A percentile compares a stretch with the other conserved stretches of the same genome.
phyloP scores from a whole-genome alignment of 2,113 vertebrate species.

The Reinhardtius hippoglossoides region DNA sequence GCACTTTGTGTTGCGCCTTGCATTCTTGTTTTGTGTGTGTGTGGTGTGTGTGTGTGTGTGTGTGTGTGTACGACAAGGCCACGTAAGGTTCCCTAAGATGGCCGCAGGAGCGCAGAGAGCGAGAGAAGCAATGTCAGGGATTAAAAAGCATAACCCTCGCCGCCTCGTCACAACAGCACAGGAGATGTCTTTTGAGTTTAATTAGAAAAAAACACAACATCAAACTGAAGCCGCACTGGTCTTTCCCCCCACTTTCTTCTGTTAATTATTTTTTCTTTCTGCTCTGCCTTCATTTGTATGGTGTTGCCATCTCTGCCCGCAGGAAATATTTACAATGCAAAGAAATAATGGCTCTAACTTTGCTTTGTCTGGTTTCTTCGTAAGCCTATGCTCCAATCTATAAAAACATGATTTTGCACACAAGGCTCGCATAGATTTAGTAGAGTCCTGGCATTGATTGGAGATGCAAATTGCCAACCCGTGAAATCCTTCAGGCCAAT shows the following conservation, averaged over 20 bases:
- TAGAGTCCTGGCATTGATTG: slow-evolving; percentile 72
- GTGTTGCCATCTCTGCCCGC: slow-evolving; percentile 30
- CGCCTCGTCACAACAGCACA: slow-evolving; percentile 43
- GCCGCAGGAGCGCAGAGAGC: slow-evolving; percentile 32
- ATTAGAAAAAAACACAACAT: slow-evolving; percentile 45
- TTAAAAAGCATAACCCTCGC: slow-evolving; percentile 65
- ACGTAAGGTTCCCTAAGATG: slow-evolving; percentile 43
- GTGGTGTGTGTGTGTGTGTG: slow-evolving; percentile 6
- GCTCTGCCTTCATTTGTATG: slow-evolving; percentile 56
- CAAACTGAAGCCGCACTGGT: slow-evolving; percentile 32
- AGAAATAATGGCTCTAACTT: slow-evolving; percentile 59
- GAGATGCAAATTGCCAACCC: slow-evolving; percentile 66
- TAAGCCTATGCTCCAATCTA: slow-evolving; percentile 62
- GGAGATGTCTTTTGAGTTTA: slow-evolving; percentile 48
- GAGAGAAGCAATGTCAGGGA: slow-evolving; percentile 47
- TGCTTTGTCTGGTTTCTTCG: slow-evolving; percentile 65
- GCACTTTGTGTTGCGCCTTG: slow-evolving; percentile 7
- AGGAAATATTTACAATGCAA: slow-evolving; percentile 66
- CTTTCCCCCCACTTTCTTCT: neutral
- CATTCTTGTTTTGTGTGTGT: slow-evolving; percentile 10
- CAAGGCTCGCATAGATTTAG: slow-evolving; percentile 71
- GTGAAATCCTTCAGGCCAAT: slow-evolving; percentile 69
- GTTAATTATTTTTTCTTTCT: slow-evolving; percentile 62
- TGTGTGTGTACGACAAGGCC: slow-evolving; percentile 17
- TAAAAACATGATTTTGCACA: slow-evolving; percentile 75